phyloP scores from a whole-genome alignment of 2,888 invertebrate genomes.

The Rutpela maculata region DNA sequence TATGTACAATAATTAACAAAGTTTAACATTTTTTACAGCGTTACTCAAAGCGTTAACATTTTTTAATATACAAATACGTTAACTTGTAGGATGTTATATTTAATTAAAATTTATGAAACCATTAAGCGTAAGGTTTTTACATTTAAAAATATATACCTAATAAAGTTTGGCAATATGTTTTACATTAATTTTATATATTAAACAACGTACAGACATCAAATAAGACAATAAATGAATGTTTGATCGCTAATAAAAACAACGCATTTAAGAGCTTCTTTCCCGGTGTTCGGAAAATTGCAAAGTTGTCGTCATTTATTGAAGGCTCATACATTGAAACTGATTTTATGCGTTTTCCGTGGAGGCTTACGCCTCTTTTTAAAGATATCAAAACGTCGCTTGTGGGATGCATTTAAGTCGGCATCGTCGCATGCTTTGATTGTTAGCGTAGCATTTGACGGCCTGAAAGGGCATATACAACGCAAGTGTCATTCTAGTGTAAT shows the following conservation, averaged over 20 bases:
- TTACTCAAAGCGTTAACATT: conserved; percentile 28
- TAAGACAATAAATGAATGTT: background rate
- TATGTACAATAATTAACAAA: conserved; percentile 12
- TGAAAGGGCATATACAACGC: no score
- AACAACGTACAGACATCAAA: background rate
- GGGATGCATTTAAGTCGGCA: no score
- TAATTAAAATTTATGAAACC: conserved; percentile 12
- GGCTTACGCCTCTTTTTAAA: background rate
- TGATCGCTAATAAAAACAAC: background rate
- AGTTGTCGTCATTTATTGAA: background rate
- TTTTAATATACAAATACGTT: conserved; percentile 2
- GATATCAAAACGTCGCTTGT: no score
- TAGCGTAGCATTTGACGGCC: no score
- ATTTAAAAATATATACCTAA: conserved; percentile 32
- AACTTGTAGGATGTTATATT: conserved; percentile 1
- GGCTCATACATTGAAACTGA: background rate
- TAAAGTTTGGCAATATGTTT: conserved; percentile 26
- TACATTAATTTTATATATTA: conserved; percentile 2
- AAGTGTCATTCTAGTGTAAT: no score
- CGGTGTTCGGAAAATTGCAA: background rate
- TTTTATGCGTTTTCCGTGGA: background rate
- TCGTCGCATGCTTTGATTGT: no score
- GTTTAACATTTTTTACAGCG: conserved; percentile 11
- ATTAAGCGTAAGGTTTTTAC: conserved; percentile 25
- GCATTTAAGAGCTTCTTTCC: background rate